Conservation (phyloP, 2,888 invertebrate species). For the Synergus laeviventris region DNA sequence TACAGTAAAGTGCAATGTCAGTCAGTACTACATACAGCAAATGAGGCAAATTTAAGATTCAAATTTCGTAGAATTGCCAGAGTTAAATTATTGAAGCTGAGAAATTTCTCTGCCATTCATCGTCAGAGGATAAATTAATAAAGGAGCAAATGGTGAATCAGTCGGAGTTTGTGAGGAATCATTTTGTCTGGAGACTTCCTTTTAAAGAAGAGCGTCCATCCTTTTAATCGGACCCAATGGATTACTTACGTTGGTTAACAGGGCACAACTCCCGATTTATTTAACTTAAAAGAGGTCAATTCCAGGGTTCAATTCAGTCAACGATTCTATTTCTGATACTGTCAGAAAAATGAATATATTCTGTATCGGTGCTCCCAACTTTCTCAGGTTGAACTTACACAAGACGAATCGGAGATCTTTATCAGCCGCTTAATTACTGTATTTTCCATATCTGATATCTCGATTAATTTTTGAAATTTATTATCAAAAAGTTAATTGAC, state of each 20-base stretch:
- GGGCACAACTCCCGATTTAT: constrained; percentile 33
- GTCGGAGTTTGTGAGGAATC: background rate
- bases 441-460: constrained; percentile 14
- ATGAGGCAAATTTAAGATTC: background rate
- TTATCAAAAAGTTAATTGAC: background rate
- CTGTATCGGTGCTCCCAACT: constrained; percentile 32
- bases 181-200: constrained; percentile 18
- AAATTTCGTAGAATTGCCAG: background rate
- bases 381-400: constrained; percentile 37
- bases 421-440: constrained; percentile 23
- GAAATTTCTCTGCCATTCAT: background rate
- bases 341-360: background rate
- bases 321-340: constrained; percentile 34
- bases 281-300: constrained; percentile 34
- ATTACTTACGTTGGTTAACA: constrained; percentile 27
- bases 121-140: constrained; percentile 10
- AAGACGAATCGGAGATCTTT: constrained; percentile 28
- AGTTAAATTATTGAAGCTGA: background rate
- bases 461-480: background rate
- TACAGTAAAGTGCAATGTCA: no score
- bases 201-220: constrained; percentile 18
- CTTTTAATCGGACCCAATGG: constrained; percentile 19
- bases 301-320: constrained; percentile 27
- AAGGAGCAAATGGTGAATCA: constrained; percentile 24
- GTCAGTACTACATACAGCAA: background rate